Conservation (phyloP, 2,888 invertebrate species). For the Dilophus febrilis region DNA sequence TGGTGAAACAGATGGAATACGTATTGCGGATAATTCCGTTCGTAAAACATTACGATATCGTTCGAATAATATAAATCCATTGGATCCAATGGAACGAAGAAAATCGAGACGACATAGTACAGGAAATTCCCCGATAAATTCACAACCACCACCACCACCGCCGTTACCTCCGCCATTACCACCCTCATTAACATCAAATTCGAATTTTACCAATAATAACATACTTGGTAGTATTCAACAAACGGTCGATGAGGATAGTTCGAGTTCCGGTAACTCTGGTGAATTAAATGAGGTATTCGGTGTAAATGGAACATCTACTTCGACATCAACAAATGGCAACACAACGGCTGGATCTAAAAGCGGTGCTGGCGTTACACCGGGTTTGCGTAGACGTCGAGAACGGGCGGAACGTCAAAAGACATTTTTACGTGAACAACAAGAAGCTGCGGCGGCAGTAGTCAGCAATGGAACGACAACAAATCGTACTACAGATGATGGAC, state of each 20-base stretch:
- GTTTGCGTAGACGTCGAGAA: conserved; percentile 60
- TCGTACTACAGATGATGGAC: not conserved
- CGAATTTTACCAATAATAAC: too few species aligned
- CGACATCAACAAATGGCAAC: conserved; percentile 6
- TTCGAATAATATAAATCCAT: conserved; percentile 32
- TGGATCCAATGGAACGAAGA: conserved; percentile 48
- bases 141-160: conserved; percentile 20
- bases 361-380: conserved; percentile 64
- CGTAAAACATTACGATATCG: conserved; percentile 59
- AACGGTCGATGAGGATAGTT: conserved; percentile 27
- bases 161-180: conserved; percentile 12
- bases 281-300: conserved; percentile 23
- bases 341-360: conserved; percentile 39
- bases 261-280: conserved; percentile 37
- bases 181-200: conserved; percentile 2
- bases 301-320: conserved; percentile 10
- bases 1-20: conserved; percentile 31
- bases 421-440: conserved; percentile 71
- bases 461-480: not conserved
- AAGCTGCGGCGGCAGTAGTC: conserved; percentile 30
- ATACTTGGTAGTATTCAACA: conserved; percentile 13
- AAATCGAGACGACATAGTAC: conserved; percentile 64
- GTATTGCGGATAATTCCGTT: conserved; percentile 43
- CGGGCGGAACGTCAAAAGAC: conserved; percentile 71
- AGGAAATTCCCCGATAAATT: conserved; percentile 39